These are phyloP conservation scores for Meda fulgida DNA, from an alignment of 2,797 vertebrate genomes.

Conservation along the genomic window DNA sequence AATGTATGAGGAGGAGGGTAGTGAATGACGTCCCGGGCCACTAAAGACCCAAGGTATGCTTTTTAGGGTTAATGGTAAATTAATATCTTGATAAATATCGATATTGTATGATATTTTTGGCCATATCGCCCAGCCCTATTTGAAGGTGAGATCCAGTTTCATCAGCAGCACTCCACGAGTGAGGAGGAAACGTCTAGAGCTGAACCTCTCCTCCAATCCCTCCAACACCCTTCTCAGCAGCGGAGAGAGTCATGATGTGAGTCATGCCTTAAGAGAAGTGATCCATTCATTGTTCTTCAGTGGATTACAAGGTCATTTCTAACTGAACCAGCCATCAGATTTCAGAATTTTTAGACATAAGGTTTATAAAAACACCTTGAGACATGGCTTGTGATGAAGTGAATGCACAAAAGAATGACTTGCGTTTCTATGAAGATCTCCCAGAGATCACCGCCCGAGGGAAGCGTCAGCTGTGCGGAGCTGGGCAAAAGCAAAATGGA, in stretches of 20 bases:
- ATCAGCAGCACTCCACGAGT: conserved; percentile 71
- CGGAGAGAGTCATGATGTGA: conserved; percentile 69
- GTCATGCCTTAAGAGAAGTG: conserved; percentile 11
- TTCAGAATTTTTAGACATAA: not conserved
- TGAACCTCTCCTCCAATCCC: conserved; percentile 59
- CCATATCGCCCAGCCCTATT: not conserved
- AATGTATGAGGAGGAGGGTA: no score
- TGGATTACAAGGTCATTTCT: not conserved
- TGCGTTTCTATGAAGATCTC: conserved; percentile 59
- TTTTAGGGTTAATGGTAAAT: not conserved
- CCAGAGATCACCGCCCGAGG: conserved; percentile 63
- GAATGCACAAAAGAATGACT: not conserved
- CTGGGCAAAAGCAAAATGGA: conserved; percentile 69
- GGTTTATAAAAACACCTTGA: not conserved
- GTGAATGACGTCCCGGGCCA: no score
- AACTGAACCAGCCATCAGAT: not conserved
- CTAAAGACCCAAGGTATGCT: no score
- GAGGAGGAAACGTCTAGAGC: conserved; percentile 63
- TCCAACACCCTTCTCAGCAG: conserved; percentile 65
- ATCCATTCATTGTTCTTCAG: not conserved
- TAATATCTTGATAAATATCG: not conserved
- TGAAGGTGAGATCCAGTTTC: conserved; percentile 64
- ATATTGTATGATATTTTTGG: not conserved
- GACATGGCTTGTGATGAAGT: not conserved
- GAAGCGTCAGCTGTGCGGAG: conserved; percentile 67